Evolutionary conservation across 2,797 vertebrate genomes (phyloP).

Genomic region (Morelia viridis): DNA sequence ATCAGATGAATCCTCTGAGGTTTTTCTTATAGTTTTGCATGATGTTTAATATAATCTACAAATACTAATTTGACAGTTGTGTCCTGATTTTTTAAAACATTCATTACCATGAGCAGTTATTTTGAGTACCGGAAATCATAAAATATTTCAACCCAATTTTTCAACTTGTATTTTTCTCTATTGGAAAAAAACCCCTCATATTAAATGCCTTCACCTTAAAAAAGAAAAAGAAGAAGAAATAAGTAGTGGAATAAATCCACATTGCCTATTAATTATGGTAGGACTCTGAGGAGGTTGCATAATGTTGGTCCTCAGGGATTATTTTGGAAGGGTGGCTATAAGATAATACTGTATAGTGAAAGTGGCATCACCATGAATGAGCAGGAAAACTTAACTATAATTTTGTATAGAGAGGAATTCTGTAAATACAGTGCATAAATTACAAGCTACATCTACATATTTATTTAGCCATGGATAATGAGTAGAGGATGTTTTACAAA

Average conservation of each 20-base stretch:
- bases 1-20: background rate
- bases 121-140: background rate
- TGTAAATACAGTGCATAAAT: background rate
- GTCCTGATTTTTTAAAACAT: background rate
- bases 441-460: too few species aligned
- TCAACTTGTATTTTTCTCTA: background rate
- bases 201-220: background rate
- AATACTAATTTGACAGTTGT: background rate
- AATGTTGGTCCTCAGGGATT: background rate
- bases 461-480: too few species aligned
- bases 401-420: background rate
- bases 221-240: too few species aligned
- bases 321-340: background rate
- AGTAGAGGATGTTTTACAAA: too few species aligned
- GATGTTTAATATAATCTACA: background rate
- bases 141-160: background rate
- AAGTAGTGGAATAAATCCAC: background rate
- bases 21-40: background rate
- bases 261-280: background rate
- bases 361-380: background rate
- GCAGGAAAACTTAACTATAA: background rate
- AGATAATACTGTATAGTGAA: background rate
- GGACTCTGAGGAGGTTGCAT: too few species aligned
- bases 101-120: background rate
- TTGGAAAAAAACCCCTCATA: too few species aligned